Conservation (phyloP, 2,888 invertebrate species). For the Ecliptopera silaceata region DNA sequence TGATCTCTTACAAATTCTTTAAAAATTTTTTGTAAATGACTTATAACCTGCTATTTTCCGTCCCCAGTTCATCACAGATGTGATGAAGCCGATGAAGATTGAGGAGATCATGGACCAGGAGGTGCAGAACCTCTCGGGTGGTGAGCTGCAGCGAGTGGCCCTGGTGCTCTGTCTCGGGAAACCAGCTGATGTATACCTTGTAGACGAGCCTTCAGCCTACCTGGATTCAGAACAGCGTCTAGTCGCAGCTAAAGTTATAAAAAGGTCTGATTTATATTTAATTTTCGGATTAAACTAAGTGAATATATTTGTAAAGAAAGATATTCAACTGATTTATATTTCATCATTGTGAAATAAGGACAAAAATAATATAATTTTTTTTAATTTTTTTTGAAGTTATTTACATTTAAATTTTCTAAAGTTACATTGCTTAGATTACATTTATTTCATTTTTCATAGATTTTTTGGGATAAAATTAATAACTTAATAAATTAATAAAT, state of each 20-base stretch:
- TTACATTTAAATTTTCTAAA: no score
- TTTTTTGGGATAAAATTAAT: no score
- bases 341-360: no score
- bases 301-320: no score
- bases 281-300: no score
- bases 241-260: slow-evolving; percentile 99
- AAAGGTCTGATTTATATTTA: slow-evolving; percentile 88
- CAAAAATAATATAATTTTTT: no score
- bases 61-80: slow-evolving; percentile 96
- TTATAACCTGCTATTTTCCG: neutral
- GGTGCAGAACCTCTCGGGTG: slow-evolving; percentile 99
- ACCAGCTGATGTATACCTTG: slow-evolving; percentile 99
- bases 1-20: no score
- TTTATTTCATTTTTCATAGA: no score
- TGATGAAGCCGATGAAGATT: slow-evolving; percentile 98
- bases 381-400: no score
- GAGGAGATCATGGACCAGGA: slow-evolving; percentile 99
- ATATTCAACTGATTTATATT: no score
- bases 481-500: no score
- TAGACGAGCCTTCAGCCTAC: slow-evolving; percentile 99
- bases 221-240: slow-evolving; percentile 99
- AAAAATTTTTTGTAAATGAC: neutral
- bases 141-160: slow-evolving; percentile 99
- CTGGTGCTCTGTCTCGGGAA: slow-evolving; percentile 98
- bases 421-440: no score